phyloP scores from a whole-genome alignment of 1,140 invertebrate species.

The Cepaea nemoralis region DNA sequence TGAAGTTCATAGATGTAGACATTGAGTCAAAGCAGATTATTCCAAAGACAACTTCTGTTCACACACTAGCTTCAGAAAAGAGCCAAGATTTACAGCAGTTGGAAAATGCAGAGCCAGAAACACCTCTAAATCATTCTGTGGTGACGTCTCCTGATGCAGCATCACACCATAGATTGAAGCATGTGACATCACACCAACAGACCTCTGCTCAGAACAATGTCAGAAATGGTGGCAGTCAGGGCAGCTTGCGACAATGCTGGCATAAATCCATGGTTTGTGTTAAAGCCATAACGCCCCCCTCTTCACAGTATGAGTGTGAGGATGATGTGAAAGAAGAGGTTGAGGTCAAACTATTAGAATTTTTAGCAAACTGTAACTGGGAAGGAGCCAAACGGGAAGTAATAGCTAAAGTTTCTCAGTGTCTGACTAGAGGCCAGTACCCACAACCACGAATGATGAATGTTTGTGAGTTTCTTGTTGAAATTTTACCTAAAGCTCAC shows the following conservation, averaged over 20 bases:
- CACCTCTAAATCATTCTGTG: not conserved
- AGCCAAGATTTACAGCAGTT: not conserved
- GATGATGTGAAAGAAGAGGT: too few relatives aligned
- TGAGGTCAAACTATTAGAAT: conserved; percentile 64
- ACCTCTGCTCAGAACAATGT: not conserved
- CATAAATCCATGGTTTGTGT: conserved; percentile 65
- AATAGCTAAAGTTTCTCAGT: conserved; percentile 57
- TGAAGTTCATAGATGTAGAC: not conserved
- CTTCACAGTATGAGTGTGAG: not conserved
- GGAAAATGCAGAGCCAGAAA: not conserved
- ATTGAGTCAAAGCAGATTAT: not conserved
- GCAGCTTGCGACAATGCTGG: conserved; percentile 44
- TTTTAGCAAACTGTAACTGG: conserved; percentile 66
- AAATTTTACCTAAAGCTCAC: conserved; percentile 61
- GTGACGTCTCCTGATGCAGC: not conserved
- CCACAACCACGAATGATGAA: conserved; percentile 50
- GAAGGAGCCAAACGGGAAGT: conserved; percentile 57
- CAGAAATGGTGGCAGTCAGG: not conserved
- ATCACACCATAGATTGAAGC: not conserved
- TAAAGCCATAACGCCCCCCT: too few relatives aligned
- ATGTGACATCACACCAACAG: not conserved
- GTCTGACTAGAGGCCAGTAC: conserved; percentile 47
- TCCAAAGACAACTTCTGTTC: not conserved
- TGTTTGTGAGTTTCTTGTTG: conserved; percentile 56
- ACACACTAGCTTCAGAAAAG: not conserved